Evolutionary conservation across 2,888 invertebrate species (phyloP).

Genomic region (Doris montereyensis): DNA sequence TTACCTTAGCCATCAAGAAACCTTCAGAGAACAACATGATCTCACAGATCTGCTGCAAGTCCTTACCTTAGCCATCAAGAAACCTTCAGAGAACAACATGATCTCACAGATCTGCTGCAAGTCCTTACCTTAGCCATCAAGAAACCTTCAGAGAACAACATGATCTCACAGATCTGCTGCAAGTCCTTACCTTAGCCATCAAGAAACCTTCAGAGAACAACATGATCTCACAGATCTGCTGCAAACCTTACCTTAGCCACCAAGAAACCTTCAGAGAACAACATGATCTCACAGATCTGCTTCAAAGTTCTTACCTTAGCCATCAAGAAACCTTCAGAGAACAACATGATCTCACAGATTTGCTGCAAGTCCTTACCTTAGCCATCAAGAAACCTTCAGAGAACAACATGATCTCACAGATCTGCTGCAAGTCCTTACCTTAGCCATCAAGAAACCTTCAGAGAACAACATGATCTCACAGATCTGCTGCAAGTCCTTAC

Average conservation of each 20-base stretch:
- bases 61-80: slow-evolving; percentile 88
- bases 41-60: slow-evolving; percentile 91
- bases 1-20: slow-evolving; percentile 90
- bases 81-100: slow-evolving; percentile 93
- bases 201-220: slow-evolving; percentile 93
- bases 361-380: slow-evolving; percentile 88
- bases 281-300: slow-evolving; percentile 91
- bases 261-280: slow-evolving; percentile 93
- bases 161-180: slow-evolving; percentile 92
- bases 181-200: slow-evolving; percentile 88
- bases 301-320: slow-evolving; percentile 89
- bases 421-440: slow-evolving; percentile 87
- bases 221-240: slow-evolving; percentile 92
- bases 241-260: slow-evolving; percentile 88
- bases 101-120: slow-evolving; percentile 93
- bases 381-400: slow-evolving; percentile 93
- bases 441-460: slow-evolving; percentile 91
- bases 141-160: slow-evolving; percentile 93
- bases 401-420: slow-evolving; percentile 91
- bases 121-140: slow-evolving; percentile 88
- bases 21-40: slow-evolving; percentile 94
- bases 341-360: slow-evolving; percentile 92
- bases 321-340: slow-evolving; percentile 91
- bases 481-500: slow-evolving; percentile 87
- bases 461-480: slow-evolving; percentile 93